Percentiles rank a stretch among this genome's conserved stretches.
These are phyloP conservation scores for Spea hammondii DNA, from an alignment of 2,797 vertebrate genomes.

Conservation along the genomic window DNA sequence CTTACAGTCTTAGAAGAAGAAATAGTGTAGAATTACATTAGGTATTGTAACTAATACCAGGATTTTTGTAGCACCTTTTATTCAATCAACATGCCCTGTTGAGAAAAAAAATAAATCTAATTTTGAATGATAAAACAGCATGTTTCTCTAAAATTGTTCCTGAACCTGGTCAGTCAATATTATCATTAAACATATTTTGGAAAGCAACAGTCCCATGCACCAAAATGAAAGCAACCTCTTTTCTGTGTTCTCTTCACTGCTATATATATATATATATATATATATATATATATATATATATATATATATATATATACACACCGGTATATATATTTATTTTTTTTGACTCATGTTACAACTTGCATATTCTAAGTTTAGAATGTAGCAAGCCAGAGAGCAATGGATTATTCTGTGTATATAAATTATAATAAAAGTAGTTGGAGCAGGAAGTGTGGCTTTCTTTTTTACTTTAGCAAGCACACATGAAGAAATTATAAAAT, in stretches of 20 bases:
- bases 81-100: conserved; percentile 4
- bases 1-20: conserved; percentile 21
- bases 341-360: no score
- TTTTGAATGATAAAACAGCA: neutral
- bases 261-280: neutral
- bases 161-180: neutral
- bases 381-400: neutral
- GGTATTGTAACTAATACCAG: conserved; percentile 2
- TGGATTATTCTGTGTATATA: neutral
- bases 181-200: neutral
- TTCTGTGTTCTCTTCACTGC: neutral
- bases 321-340: no score
- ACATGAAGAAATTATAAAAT: neutral
- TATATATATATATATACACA: no score
- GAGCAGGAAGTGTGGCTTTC: neutral
- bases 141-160: neutral
- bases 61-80: neutral
- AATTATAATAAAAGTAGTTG: neutral
- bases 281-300: no score
- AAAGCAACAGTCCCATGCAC: neutral
- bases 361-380: neutral
- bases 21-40: conserved; percentile 26
- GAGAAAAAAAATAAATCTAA: neutral
- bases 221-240: neutral
- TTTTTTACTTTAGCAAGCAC: neutral